These are phyloP conservation scores for Bicyclus anynana DNA, from an alignment of 1,140 invertebrate genomes.

Conservation along the genomic window DNA sequence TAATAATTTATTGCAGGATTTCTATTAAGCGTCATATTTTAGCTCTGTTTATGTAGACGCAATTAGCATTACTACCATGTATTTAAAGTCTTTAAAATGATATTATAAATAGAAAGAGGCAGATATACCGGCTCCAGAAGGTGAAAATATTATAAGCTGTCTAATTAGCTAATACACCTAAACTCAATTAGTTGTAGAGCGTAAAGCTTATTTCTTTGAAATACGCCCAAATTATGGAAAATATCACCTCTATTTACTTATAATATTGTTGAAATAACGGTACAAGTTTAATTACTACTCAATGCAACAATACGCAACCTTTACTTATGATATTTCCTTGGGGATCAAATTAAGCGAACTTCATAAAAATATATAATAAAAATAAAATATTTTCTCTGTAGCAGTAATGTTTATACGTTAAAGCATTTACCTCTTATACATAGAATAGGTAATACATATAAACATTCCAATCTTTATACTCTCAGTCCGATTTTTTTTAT, in stretches of 20 bases:
- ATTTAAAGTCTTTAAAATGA: neutral
- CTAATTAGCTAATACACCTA: too few species aligned
- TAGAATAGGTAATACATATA: constrained; percentile 29
- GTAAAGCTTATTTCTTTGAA: too few species aligned
- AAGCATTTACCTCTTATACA: constrained; percentile 44
- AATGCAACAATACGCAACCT: neutral
- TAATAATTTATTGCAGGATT: constrained; percentile 2
- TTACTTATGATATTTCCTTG: constrained; percentile 16
- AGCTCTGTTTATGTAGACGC: neutral
- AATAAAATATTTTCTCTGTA: constrained; percentile 1
- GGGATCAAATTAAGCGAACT: constrained; percentile 52
- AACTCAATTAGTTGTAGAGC: too few species aligned
- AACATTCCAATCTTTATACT: constrained; percentile 55
- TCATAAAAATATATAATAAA: constrained; percentile 31
- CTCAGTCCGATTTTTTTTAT: constrained; percentile 38
- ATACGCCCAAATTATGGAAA: too few species aligned
- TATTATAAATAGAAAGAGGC: too few species aligned
- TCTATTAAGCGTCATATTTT: neutral
- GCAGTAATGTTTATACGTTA: constrained; percentile 15
- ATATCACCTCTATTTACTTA: too few species aligned
- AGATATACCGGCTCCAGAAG: too few species aligned
- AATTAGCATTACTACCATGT: neutral
- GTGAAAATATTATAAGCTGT: too few species aligned
- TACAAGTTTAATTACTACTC: neutral
- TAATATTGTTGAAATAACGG: neutral